Percentiles rank a stretch among this genome's conserved stretches.
These are phyloP conservation scores for Hemithea aestivaria DNA, from an alignment of 2,888 invertebrate species.

Conservation along the genomic window DNA sequence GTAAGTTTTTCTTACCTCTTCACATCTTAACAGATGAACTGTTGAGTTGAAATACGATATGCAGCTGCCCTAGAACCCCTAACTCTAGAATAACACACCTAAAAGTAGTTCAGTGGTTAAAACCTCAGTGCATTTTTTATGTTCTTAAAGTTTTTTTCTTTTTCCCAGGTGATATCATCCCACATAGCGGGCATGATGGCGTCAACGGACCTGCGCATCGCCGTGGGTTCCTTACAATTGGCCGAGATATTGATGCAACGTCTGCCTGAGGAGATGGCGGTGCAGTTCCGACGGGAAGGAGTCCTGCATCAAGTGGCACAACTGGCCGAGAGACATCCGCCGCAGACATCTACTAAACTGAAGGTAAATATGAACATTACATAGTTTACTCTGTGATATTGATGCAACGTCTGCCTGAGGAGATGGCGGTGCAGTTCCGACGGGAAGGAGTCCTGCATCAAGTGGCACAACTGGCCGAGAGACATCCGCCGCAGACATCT, in stretches of 20 bases:
- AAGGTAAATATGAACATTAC: conserved; percentile 43
- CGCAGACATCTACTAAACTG: conserved; percentile 72
- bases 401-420: conserved; percentile 96
- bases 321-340: conserved; percentile 46
- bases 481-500: conserved; percentile 59
- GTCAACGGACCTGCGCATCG: conserved; percentile 96
- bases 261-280: conserved; percentile 95
- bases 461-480: conserved; percentile 70
- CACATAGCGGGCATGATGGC: conserved; percentile 99
- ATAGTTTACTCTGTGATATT: conserved; percentile 97
- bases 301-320: conserved; percentile 92
- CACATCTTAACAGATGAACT: no score
- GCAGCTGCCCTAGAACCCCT: no score
- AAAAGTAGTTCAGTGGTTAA: no score
- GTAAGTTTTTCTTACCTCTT: no score
- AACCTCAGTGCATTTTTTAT: no score
- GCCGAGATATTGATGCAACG: conserved; percentile 98
- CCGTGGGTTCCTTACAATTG: conserved; percentile 98
- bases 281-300: conserved; percentile 97
- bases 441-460: conserved; percentile 99
- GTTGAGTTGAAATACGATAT: no score
- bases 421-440: conserved; percentile 96
- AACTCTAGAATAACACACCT: no score
- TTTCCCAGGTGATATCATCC: conserved; percentile 87
- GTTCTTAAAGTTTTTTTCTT: no score